These are phyloP conservation scores for Stratiolaelaps scimitus DNA, from an alignment of 1,140 invertebrate genomes.

Conservation along the genomic window DNA sequence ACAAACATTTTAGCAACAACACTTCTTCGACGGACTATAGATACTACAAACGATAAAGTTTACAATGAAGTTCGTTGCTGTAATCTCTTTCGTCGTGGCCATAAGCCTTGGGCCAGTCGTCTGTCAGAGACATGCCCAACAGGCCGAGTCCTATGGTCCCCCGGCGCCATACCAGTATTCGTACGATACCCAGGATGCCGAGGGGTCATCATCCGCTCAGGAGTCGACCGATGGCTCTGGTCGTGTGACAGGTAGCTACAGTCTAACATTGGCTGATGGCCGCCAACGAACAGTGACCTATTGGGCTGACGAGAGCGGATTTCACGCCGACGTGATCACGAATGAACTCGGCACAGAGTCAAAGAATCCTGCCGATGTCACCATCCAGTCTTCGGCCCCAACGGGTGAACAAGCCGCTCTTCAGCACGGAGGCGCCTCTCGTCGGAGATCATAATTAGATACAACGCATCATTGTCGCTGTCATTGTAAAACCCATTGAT, in stretches of 20 bases:
- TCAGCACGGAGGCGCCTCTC: too few species aligned
- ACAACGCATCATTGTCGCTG: too few species aligned
- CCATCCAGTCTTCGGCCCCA: constrained; percentile 29
- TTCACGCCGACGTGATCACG: constrained; percentile 33
- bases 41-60: too few species aligned
- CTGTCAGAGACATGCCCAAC: neutral
- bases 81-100: too few species aligned
- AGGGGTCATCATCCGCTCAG: constrained; percentile 32
- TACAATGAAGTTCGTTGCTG: too few species aligned
- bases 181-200: constrained; percentile 33
- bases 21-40: too few species aligned
- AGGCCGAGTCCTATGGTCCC: neutral
- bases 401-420: constrained; percentile 20
- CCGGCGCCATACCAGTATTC: constrained; percentile 32
- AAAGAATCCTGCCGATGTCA: constrained; percentile 31
- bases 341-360: constrained; percentile 33
- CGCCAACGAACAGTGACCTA: constrained; percentile 30
- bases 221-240: constrained; percentile 32
- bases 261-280: constrained; percentile 30
- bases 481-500: too few species aligned
- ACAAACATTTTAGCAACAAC: too few species aligned
- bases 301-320: constrained; percentile 33
- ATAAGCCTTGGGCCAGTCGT: too few species aligned
- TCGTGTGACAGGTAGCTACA: constrained; percentile 31
- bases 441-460: too few species aligned